Conservation (phyloP, 92 coral and sea anemone genomes). For the Diadumene lineata region DNA sequence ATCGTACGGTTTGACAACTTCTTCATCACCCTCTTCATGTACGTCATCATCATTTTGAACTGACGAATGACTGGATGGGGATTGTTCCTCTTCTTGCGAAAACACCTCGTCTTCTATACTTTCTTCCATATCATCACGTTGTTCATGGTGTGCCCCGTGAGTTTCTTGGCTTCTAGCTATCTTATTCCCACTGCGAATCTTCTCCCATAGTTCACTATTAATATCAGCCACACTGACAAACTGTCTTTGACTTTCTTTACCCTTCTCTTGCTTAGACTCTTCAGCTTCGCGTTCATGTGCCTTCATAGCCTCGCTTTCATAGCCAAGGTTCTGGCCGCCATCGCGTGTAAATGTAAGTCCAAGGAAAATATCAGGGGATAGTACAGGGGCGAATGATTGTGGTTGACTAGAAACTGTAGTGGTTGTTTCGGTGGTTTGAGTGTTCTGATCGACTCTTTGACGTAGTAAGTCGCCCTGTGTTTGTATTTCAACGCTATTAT, state of each 20-base stretch:
- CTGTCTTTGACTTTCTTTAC: slow-evolving; percentile 46
- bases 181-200: slow-evolving; percentile 20
- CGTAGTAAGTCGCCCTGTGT: slow-evolving; percentile 27
- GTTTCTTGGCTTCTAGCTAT: not conserved
- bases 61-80: not conserved
- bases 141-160: slow-evolving; percentile 12
- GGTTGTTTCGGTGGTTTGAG: slow-evolving; percentile 13
- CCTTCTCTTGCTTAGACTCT: not conserved
- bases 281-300: not conserved
- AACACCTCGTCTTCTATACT: not conserved
- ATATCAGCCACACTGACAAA: slow-evolving; percentile 96
- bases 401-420: not conserved
- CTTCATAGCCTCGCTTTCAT: not conserved
- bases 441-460: slow-evolving; percentile 12
- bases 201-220: slow-evolving; percentile 67
- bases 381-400: slow-evolving; percentile 44
- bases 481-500: slow-evolving; percentile 57
- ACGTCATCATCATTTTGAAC: not conserved
- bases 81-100: not conserved
- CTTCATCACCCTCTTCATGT: not conserved
- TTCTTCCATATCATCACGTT: not conserved
- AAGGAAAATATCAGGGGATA: slow-evolving; percentile 85
- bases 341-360: slow-evolving; percentile 41
- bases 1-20: slow-evolving; percentile 24
- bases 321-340: not conserved